Conservation (phyloP, 2,888 invertebrate species). For the Liposcelis brunnea region DNA sequence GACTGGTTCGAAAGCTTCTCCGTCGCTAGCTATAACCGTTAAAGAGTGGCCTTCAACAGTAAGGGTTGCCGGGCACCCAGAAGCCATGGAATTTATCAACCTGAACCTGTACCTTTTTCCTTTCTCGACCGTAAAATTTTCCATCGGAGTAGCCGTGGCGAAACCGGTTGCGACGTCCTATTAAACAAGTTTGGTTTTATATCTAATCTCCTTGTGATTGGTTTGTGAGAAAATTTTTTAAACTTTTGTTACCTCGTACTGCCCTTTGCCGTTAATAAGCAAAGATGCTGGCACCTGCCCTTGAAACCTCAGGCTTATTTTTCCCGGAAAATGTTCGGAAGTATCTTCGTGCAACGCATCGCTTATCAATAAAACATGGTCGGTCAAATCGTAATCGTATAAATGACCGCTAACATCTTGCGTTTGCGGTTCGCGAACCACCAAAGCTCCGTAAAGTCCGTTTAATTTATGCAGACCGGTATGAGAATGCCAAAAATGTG, state of each 20-base stretch:
- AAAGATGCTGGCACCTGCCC: constrained; percentile 78
- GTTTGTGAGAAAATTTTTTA: too few species aligned
- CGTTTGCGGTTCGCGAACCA: constrained; percentile 14
- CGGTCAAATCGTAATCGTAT: constrained; percentile 15
- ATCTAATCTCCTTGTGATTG: too few species aligned
- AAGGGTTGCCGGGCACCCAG: constrained; percentile 16
- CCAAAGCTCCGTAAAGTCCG: constrained; percentile 17
- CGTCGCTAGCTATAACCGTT: constrained; percentile 18
- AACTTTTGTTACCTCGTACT: constrained; percentile 66
- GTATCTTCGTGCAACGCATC: constrained; percentile 14
- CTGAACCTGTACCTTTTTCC: constrained; percentile 17
- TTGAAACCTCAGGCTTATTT: constrained; percentile 25
- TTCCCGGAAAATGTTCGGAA: too few species aligned
- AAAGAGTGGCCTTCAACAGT: constrained; percentile 14
- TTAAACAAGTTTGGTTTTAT: too few species aligned
- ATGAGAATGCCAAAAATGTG: constrained; percentile 20
- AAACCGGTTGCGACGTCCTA: constrained; percentile 6
- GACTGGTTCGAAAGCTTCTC: constrained; percentile 15
- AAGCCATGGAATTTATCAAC: constrained; percentile 17
- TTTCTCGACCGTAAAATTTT: constrained; percentile 12
- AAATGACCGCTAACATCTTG: constrained; percentile 10
- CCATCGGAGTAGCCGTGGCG: constrained; percentile 10
- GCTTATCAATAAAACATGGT: constrained; percentile 14
- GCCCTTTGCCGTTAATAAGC: constrained; percentile 79
- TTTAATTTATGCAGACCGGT: constrained; percentile 15